These are phyloP conservation scores for Dryococelus australis DNA, from an alignment of 2,888 invertebrate species.

Conservation along the genomic window DNA sequence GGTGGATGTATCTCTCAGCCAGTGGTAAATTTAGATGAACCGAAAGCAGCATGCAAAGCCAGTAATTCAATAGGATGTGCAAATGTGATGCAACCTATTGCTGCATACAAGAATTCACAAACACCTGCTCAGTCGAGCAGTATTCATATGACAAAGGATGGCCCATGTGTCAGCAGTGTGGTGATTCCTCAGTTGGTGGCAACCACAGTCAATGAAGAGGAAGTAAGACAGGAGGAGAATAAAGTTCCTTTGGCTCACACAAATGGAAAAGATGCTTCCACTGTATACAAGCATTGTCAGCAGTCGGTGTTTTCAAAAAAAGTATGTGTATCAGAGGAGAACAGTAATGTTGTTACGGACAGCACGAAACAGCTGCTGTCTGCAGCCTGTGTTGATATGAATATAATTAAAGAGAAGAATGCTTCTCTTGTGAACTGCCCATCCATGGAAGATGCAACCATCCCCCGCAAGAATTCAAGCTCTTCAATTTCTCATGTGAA, in stretches of 20 bases:
- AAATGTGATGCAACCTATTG: no score
- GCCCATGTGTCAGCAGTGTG: no score
- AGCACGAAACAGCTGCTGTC: not conserved
- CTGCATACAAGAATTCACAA: no score
- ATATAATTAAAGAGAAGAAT: not conserved
- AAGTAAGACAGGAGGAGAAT: not conserved
- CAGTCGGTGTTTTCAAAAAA: not conserved
- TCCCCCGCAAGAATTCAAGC: no score
- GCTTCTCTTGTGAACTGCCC: not conserved
- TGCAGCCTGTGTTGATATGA: not conserved
- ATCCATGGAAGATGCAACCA: not conserved
- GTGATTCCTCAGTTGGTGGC: no score
- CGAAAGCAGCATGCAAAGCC: not conserved
- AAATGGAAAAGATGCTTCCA: not conserved
- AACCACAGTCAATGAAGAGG: no score
- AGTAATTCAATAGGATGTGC: no score
- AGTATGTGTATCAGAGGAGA: not conserved
- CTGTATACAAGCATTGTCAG: not conserved
- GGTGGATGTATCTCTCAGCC: not conserved
- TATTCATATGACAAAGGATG: no score
- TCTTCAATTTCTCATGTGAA: no score
- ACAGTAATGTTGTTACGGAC: not conserved
- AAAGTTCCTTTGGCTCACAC: not conserved
- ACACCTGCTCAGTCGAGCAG: no score
- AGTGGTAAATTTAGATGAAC: not conserved